These are phyloP conservation scores for Potamilus streckersoni DNA, from an alignment of 1,140 invertebrate species.

Conservation along the genomic window DNA sequence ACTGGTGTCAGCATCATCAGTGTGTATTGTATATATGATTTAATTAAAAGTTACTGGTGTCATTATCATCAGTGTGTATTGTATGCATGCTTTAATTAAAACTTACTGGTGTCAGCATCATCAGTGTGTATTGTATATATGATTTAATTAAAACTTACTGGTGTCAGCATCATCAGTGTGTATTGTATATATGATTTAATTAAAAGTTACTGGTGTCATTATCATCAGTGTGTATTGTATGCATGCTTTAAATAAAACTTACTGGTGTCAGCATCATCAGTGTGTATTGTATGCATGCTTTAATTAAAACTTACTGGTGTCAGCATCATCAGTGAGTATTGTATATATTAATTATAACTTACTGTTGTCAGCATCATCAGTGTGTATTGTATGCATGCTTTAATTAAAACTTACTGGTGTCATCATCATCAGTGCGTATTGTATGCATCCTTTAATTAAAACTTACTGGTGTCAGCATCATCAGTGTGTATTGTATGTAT, in stretches of 20 bases:
- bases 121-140: no score
- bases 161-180: conserved; percentile 80
- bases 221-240: no score
- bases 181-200: no score
- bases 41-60: conserved; percentile 54
- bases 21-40: no score
- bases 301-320: neutral
- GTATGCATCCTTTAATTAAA: no score
- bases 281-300: conserved; percentile 54
- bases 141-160: conserved; percentile 38
- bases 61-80: conserved; percentile 80
- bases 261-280: conserved; percentile 77
- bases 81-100: no score
- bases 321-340: no score
- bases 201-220: neutral
- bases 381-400: conserved; percentile 54
- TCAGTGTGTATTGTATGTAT: conserved; percentile 70
- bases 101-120: neutral
- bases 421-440: no score
- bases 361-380: conserved; percentile 77
- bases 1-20: no score
- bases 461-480: conserved; percentile 74
- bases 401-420: neutral
- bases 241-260: neutral
- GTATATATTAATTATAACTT: neutral